Evolutionary conservation across 2,113 vertebrate species (phyloP), one percentile per base, ranked within the genome.

Genomic region (Sylvia atricapilla): DNA sequence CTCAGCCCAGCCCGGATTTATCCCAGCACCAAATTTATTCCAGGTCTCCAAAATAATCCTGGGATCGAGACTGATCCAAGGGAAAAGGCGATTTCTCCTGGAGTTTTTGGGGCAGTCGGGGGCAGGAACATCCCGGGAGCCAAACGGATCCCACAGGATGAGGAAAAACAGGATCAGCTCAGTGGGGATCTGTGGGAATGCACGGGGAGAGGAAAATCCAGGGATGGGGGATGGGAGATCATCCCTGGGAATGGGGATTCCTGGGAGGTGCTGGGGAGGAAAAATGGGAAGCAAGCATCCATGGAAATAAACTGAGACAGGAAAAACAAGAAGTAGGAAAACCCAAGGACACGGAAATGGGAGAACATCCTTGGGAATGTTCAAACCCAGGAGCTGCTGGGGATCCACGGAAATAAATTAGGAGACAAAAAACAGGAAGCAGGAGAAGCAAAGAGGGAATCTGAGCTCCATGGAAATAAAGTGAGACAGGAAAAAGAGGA

Each of bases 51-150:
- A 37, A 60, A 60, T 60, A 60, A 76, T 60, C 73, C 73, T 2
- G 72, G 53, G 72, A 75, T 35, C 10, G 41, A 33, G 53, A 21
- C 2, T 44, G 53, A 13, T 46, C 41, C 72, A 30, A 35, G 53
- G 55, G 41, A 2, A 58, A 58, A 44, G 27, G 33, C 41, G 53
- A 35, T 17, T 56, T 28, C 56, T 56, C 18, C 53, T 1, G 3
- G 17, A 27, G 50, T 2, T 31, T 27, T 43, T 25, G 0, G 2
- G 6, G 1, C 9, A 20, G 37, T n/a, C 6, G 1, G 13, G 47
- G 23, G 9, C 1, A 10, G 70, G 39, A 58, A 73, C 9, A 8
- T 22, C n/a, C 67, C 14, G 1, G 67, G 35, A 39, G 27, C 2
- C 10, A 39, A 50, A 52, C 0, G 10, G 53, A 75, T 74, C 53